phyloP scores from a whole-genome alignment of 2,797 vertebrate genomes.

The Emydoidea blandingii region DNA sequence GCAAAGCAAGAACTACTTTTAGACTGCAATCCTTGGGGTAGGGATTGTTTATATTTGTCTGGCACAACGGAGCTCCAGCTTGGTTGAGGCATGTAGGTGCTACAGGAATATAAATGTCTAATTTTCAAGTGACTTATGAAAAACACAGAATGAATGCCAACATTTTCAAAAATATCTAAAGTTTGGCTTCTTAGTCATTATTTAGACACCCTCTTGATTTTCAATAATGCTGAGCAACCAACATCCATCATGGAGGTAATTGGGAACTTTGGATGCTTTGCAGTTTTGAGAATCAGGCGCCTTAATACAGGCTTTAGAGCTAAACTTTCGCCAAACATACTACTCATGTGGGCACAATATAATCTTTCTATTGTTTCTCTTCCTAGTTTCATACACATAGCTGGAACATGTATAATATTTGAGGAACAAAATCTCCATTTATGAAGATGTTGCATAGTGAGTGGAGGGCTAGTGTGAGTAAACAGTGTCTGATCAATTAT shows the following conservation, averaged over 20 bases:
- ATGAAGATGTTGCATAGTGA: not conserved
- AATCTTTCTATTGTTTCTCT: not conserved
- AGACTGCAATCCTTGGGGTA: not conserved
- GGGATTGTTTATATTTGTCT: not conserved
- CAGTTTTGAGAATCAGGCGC: fast-evolving
- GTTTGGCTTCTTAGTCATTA: not conserved
- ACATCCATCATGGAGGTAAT: not conserved
- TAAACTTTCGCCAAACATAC: not conserved
- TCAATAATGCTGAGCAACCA: not conserved
- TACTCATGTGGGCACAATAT: not conserved
- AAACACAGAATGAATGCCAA: not conserved
- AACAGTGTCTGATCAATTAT: not conserved
- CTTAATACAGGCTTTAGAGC: not conserved
- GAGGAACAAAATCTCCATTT: not conserved
- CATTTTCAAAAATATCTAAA: not conserved
- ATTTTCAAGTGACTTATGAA: not conserved
- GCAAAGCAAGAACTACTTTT: not conserved
- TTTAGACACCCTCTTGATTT: not conserved
- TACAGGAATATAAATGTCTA: not conserved
- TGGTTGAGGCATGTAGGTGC: not conserved
- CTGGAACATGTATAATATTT: not conserved
- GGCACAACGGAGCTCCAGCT: not conserved
- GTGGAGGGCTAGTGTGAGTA: not conserved
- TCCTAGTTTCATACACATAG: not conserved
- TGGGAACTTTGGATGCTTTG: not conserved